A percentile compares a stretch with the other conserved stretches of the same genome.
Evolutionary conservation across 1,140 invertebrate species (phyloP).

Genomic region (Eumeta japonica): DNA sequence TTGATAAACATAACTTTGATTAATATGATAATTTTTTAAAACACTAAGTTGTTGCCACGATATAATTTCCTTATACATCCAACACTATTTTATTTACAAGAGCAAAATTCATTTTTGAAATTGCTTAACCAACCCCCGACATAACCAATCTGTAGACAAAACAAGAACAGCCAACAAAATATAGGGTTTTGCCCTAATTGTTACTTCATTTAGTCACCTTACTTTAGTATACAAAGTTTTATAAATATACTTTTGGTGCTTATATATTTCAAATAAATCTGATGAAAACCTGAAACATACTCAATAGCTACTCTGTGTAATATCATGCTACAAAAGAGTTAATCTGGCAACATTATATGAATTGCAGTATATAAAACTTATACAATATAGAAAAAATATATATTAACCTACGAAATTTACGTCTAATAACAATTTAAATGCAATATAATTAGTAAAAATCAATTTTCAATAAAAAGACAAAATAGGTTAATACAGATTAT

Average conservation of each 20-base stretch:
- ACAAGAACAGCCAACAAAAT: too few species aligned
- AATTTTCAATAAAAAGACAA: neutral
- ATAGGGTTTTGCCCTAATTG: too few species aligned
- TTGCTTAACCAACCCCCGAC: neutral
- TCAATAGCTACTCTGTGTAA: neutral
- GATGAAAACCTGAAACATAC: neutral
- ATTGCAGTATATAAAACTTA: neutral
- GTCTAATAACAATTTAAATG: too few species aligned
- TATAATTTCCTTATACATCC: neutral
- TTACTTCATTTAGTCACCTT: too few species aligned
- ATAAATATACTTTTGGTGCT: too few species aligned
- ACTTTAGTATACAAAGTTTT: too few species aligned
- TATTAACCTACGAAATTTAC: too few species aligned
- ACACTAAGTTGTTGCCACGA: too few species aligned
- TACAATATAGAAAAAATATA: neutral
- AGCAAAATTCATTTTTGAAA: neutral
- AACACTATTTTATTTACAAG: neutral
- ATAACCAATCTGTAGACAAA: too few species aligned
- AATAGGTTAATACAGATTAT: neutral
- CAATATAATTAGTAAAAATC: too few species aligned
- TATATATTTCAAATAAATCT: too few species aligned
- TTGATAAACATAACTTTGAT: neutral
- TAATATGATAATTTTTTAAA: too few species aligned
- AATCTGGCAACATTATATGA: neutral
- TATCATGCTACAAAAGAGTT: neutral